These are phyloP conservation scores for Helleia helle DNA, from an alignment of 2,888 invertebrate species.

Conservation along the genomic window DNA sequence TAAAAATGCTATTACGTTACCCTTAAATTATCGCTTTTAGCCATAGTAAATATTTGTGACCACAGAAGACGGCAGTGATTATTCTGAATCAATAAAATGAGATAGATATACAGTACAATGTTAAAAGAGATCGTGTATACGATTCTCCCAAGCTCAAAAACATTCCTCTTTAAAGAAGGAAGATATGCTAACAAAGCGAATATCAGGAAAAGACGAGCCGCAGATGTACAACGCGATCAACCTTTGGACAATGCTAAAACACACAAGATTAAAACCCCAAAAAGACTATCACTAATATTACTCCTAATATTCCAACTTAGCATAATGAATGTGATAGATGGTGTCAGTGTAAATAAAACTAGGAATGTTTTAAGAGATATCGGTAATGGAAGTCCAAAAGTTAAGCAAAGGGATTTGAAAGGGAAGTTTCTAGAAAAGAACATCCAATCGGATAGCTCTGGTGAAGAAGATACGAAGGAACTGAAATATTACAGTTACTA, in stretches of 20 bases:
- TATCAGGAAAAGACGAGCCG: constrained; percentile 38
- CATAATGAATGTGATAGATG: constrained; percentile 65
- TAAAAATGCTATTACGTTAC: too few relatives aligned
- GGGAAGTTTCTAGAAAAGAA: constrained; percentile 31
- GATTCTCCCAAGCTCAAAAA: constrained; percentile 46
- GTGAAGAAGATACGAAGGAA: constrained; percentile 39
- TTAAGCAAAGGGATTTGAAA: constrained; percentile 35
- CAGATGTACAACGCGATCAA: constrained; percentile 30
- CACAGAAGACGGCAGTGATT: constrained; percentile 21
- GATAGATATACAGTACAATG: constrained; percentile 53
- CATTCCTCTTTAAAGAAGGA: constrained; percentile 33
- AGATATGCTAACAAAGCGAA: constrained; percentile 35
- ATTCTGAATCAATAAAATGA: constrained; percentile 43
- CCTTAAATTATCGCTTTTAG: constrained; percentile 11
- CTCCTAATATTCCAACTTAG: constrained; percentile 53
- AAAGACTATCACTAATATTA: constrained; percentile 38
- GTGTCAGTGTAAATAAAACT: constrained; percentile 59
- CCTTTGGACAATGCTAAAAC: constrained; percentile 61
- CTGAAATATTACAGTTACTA: constrained; percentile 45
- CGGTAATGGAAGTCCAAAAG: constrained; percentile 27
- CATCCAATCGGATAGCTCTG: constrained; percentile 33
- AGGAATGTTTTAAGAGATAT: constrained; percentile 27
- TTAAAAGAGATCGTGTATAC: constrained; percentile 58
- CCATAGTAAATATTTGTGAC: not conserved
- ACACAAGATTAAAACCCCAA: constrained; percentile 51